These are phyloP conservation scores for Acrocephalus scirpaceus DNA, from an alignment of 2,797 vertebrate genomes.

Conservation along the genomic window DNA sequence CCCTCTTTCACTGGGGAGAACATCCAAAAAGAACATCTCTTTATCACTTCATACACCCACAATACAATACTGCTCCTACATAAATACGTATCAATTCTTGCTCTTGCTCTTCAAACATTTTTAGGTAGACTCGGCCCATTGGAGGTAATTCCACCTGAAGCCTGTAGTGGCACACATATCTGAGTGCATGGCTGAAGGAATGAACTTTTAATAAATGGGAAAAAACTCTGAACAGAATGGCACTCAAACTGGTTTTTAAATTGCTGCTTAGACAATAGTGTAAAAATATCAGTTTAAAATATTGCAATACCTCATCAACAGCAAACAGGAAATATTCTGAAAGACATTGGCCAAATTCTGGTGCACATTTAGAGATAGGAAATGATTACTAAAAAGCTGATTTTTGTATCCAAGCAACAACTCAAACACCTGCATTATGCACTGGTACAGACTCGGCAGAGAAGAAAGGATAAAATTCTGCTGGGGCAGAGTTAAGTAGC, in stretches of 20 bases:
- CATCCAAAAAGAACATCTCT: neutral
- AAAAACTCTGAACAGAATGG: neutral
- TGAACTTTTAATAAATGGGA: neutral
- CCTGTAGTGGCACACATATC: neutral
- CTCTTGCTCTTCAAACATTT: neutral
- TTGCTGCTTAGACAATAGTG: neutral
- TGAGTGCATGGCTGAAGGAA: neutral
- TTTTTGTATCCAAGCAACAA: slow-evolving; percentile 29
- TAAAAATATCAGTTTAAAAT: neutral
- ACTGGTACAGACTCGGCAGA: neutral
- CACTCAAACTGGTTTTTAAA: neutral
- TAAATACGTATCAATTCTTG: neutral
- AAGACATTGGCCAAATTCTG: neutral
- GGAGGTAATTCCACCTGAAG: neutral
- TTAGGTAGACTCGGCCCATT: neutral
- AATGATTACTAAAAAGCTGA: neutral
- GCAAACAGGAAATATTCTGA: neutral
- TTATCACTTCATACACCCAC: neutral
- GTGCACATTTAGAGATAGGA: neutral
- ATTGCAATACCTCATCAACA: neutral
- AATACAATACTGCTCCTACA: neutral
- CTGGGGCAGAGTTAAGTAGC: neutral
- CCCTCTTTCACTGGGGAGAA: slow-evolving; percentile 73
- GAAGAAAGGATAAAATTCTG: neutral
- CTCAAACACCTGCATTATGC: neutral